phyloP scores from a whole-genome alignment of 2,797 vertebrate species.

The Sebastes aleutianus region DNA sequence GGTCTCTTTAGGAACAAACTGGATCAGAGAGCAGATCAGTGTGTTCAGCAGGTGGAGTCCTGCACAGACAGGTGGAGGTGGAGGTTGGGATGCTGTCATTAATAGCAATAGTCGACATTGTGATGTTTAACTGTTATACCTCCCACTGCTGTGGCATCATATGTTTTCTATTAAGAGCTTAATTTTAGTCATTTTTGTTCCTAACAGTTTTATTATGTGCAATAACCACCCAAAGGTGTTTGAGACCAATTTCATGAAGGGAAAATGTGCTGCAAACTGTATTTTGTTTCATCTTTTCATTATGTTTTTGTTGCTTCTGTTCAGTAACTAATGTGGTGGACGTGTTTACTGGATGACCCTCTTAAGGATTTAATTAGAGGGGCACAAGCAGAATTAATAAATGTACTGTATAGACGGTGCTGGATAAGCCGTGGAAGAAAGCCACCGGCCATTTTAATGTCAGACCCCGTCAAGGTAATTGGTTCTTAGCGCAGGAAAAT shows the following conservation, averaged over 20 bases:
- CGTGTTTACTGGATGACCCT: not conserved
- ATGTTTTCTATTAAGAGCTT: conserved; percentile 34
- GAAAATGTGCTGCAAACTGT: conserved; percentile 31
- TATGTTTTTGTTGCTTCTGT: conserved; percentile 8
- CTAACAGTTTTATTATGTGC: conserved; percentile 53
- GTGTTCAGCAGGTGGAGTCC: conserved; percentile 3
- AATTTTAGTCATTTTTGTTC: conserved; percentile 27
- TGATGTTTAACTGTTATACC: conserved; percentile 53
- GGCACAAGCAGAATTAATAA: conserved; percentile 8
- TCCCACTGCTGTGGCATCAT: conserved; percentile 45
- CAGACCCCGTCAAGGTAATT: conserved; percentile 2
- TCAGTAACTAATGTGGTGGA: not conserved
- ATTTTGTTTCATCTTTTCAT: not conserved
- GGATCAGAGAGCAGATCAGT: conserved; percentile 25
- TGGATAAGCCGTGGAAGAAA: not conserved
- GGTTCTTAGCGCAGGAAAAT: not conserved
- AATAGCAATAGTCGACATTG: conserved; percentile 72
- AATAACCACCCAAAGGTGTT: conserved; percentile 65
- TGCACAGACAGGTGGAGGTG: not conserved
- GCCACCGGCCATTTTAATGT: not conserved
- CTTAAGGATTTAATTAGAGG: not conserved
- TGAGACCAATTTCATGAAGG: conserved; percentile 18
- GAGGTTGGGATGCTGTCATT: conserved; percentile 47
- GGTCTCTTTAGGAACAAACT: conserved; percentile 18
- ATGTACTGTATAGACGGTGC: not conserved